Evolutionary conservation across 2,888 invertebrate genomes (phyloP).

Genomic region (Microchrysa polita): DNA sequence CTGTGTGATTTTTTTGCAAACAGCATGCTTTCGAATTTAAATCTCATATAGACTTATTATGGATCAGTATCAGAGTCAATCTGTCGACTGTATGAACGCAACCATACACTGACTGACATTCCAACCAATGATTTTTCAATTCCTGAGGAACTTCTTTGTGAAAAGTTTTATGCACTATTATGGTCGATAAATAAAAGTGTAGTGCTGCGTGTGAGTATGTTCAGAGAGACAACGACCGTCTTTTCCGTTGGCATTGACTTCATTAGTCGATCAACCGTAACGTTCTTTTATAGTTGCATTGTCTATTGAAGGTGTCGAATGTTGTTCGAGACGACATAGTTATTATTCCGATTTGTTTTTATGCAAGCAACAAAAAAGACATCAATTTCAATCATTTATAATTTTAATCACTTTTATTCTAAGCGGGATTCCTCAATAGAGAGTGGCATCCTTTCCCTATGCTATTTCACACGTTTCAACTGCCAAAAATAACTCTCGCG

Average conservation of each 20-base stretch:
- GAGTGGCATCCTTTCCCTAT: too few species aligned
- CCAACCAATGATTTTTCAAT: neutral
- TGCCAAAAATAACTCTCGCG: too few species aligned
- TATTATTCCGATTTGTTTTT: too few species aligned
- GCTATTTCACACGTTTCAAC: too few species aligned
- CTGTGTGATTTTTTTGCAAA: too few species aligned
- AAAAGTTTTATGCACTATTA: neutral
- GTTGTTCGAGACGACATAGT: neutral
- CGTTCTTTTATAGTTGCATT: neutral
- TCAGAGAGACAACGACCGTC: conserved; percentile 13
- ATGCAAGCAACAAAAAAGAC: too few species aligned
- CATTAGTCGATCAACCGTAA: conserved; percentile 30
- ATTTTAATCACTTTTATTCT: too few species aligned
- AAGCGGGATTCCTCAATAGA: too few species aligned
- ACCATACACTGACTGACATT: neutral
- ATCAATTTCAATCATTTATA: too few species aligned
- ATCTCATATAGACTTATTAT: too few species aligned
- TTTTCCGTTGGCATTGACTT: conserved; percentile 43
- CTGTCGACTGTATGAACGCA: neutral
- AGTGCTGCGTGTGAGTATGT: neutral
- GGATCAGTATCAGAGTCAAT: neutral
- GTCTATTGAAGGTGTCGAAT: conserved; percentile 16
- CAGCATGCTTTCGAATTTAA: too few species aligned
- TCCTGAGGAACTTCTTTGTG: neutral
- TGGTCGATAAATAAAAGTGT: neutral